A percentile compares a stretch with the other conserved stretches of the same genome.
phyloP scores from a whole-genome alignment of 2,888 invertebrate species.

The Andricus quercusramuli region DNA sequence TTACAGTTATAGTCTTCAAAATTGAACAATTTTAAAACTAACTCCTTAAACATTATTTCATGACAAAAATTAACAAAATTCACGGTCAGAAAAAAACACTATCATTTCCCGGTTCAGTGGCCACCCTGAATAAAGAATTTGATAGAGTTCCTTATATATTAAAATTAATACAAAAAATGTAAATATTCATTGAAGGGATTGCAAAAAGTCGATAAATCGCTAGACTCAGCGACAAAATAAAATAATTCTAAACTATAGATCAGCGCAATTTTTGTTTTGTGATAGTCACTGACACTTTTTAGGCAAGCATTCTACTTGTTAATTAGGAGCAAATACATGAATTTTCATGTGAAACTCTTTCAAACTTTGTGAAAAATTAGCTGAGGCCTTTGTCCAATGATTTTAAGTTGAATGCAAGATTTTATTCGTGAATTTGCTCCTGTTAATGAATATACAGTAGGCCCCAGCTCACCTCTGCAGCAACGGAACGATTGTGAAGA shows the following conservation, averaged over 20 bases:
- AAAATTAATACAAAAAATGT: not conserved
- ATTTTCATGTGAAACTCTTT: not conserved
- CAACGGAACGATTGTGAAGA: slow-evolving; percentile 76
- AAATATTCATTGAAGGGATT: not conserved
- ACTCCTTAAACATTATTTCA: no score
- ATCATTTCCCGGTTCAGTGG: no score
- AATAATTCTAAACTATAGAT: not conserved
- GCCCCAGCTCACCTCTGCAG: slow-evolving; percentile 78
- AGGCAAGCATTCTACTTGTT: slow-evolving; percentile 34
- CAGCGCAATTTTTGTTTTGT: not conserved
- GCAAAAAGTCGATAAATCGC: not conserved
- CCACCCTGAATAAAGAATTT: not conserved
- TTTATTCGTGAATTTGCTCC: slow-evolving; percentile 69
- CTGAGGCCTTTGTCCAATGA: slow-evolving; percentile 30
- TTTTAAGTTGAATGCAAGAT: not conserved
- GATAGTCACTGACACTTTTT: not conserved
- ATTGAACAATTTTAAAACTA: no score
- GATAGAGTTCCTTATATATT: not conserved
- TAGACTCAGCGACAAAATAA: not conserved
- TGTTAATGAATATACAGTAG: slow-evolving; percentile 67
- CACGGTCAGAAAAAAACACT: no score
- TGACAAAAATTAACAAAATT: no score
- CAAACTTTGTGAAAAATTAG: slow-evolving; percentile 9
- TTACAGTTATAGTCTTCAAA: no score
- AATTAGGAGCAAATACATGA: slow-evolving; percentile 59